A percentile compares a stretch with the other conserved stretches of the same genome.
Conservation (phyloP, 1,140 invertebrate genomes). For the Drosophila ananassae region DNA sequence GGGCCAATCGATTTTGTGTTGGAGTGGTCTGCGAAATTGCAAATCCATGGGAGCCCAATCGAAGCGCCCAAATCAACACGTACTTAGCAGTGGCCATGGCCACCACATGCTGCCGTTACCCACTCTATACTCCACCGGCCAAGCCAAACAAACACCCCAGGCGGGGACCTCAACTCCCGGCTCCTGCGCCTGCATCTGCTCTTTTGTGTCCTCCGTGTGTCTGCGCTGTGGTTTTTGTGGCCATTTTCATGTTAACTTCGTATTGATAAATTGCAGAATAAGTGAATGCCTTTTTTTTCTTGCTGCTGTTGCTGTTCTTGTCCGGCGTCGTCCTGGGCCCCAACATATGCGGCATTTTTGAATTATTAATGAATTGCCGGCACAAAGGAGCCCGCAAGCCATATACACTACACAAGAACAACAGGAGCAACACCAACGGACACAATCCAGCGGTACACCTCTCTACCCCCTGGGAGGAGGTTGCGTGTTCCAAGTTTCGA, state of each 20-base stretch:
- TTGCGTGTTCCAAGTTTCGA: constrained; percentile 52
- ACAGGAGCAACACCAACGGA: constrained; percentile 29
- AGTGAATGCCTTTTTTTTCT: constrained; percentile 64
- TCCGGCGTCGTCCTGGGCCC: constrained; percentile 29
- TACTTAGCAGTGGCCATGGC: constrained; percentile 64
- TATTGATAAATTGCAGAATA: constrained; percentile 79
- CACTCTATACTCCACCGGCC: constrained; percentile 6
- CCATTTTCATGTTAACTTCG: constrained; percentile 59
- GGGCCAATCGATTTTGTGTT: constrained; percentile 34
- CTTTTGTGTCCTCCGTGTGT: constrained; percentile 32
- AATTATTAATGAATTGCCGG: constrained; percentile 76
- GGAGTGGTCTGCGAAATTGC: constrained; percentile 15
- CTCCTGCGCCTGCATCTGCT: constrained; percentile 18
- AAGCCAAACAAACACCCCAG: constrained; percentile 42
- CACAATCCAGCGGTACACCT: not conserved
- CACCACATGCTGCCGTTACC: constrained; percentile 43
- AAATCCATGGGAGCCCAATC: constrained; percentile 58
- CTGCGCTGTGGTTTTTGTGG: constrained; percentile 59
- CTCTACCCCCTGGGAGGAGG: not conserved
- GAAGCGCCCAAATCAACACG: constrained; percentile 73
- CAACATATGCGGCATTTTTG: constrained; percentile 70
- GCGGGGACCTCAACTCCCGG: constrained; percentile 6
- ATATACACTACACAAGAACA: constrained; percentile 29
- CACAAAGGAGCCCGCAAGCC: constrained; percentile 70
- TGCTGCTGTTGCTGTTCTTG: constrained; percentile 17